These are phyloP conservation scores for Coreius guichenoti DNA, from an alignment of 2,797 vertebrate genomes.

Conservation along the genomic window DNA sequence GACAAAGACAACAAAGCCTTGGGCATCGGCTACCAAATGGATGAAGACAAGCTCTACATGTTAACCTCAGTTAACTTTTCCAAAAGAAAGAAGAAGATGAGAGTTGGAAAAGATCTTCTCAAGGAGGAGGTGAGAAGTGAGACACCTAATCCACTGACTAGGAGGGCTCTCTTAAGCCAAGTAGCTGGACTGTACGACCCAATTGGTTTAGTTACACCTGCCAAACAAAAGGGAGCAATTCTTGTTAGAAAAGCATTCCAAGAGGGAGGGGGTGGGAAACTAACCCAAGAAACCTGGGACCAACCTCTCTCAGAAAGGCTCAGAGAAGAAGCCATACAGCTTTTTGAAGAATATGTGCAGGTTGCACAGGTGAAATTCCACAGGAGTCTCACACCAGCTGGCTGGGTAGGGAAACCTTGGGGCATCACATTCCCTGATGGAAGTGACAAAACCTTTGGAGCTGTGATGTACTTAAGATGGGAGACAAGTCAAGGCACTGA, in stretches of 20 bases:
- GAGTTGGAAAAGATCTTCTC: not conserved
- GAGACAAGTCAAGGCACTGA: no score
- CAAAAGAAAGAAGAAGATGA: not conserved
- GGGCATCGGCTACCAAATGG: conserved; percentile 15
- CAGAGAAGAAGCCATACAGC: not conserved
- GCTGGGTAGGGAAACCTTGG: not conserved
- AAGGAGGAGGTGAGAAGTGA: not conserved
- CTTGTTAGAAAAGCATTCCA: not conserved
- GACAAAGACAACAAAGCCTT: conserved; percentile 45
- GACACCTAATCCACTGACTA: not conserved
- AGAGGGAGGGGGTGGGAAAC: not conserved
- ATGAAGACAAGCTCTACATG: conserved; percentile 34
- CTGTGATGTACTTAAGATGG: no score
- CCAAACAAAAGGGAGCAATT: not conserved
- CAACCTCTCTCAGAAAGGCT: not conserved
- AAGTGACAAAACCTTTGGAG: no score
- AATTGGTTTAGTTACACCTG: not conserved
- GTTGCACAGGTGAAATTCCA: not conserved
- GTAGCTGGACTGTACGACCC: not conserved
- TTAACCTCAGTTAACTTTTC: conserved; percentile 42
- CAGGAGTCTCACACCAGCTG: not conserved
- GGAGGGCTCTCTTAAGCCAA: not conserved
- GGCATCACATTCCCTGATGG: no score
- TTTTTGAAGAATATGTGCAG: not conserved
- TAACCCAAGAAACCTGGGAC: not conserved